Evolutionary conservation across 2,888 invertebrate species (phyloP).

Genomic region (Sarcophaga carnaria): DNA sequence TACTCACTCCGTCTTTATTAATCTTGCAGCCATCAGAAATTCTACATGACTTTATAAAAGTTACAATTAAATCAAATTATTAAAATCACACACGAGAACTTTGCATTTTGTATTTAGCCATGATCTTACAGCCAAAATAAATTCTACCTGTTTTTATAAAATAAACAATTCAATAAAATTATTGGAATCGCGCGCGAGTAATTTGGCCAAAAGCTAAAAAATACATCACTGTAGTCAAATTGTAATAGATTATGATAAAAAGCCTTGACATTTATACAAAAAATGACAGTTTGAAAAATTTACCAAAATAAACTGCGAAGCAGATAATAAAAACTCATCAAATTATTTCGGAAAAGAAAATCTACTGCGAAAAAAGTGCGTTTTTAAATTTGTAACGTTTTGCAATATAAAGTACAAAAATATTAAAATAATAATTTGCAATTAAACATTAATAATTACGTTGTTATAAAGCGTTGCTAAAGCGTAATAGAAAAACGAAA

Average conservation of each 20-base stretch:
- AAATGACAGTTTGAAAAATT: slow-evolving; percentile 10
- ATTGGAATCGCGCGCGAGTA: too few relatives aligned
- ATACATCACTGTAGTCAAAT: slow-evolving; percentile 6
- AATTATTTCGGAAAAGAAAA: background rate
- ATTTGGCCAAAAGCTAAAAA: background rate
- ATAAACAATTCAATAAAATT: too few relatives aligned
- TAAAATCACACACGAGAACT: too few relatives aligned
- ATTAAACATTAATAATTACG: background rate
- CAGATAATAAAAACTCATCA: slow-evolving; percentile 2
- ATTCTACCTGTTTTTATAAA: too few relatives aligned
- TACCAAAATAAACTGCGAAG: slow-evolving; percentile 10
- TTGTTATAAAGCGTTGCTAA: background rate
- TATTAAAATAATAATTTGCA: background rate
- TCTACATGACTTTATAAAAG: too few relatives aligned
- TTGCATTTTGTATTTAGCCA: too few relatives aligned
- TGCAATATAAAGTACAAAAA: background rate
- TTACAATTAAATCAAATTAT: too few relatives aligned
- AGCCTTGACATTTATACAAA: slow-evolving; percentile 10
- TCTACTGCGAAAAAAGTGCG: slow-evolving; percentile 32
- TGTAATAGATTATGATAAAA: slow-evolving; percentile 45
- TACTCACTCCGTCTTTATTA: too few relatives aligned
- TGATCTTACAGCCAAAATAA: too few relatives aligned
- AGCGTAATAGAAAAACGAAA: background rate
- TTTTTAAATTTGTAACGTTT: background rate
- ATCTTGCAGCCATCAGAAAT: too few relatives aligned